Evolutionary conservation across 2,797 vertebrate genomes (phyloP), one percentile per base, ranked within the genome.

Genomic region (Naso thynnoides): DNA sequence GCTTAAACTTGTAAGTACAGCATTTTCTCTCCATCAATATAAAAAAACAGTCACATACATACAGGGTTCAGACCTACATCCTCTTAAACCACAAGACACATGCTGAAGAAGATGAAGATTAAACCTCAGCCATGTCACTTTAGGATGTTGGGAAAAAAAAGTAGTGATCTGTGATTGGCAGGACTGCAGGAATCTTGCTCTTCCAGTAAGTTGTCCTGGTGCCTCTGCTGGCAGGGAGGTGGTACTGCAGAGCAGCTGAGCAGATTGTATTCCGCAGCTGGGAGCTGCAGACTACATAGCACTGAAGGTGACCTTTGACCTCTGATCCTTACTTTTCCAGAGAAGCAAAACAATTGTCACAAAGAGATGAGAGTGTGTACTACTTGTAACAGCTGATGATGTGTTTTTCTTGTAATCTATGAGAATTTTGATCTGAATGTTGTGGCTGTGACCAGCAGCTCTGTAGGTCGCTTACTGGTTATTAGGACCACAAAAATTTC

Each of bases 171-270:
- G 31, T 63, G 76, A 78, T 64, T 67, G 56, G 52, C 45, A 33
- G 56, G 52, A 44, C 21, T 38, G 21, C 10, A 15, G 8, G 47
- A 15, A 23, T 59, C 15, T 21, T 39, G 7, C 5, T 19, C 16
- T 21, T 15, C 11, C 19, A 45, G 39, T 57, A 15, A 24, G 64
- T 56, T 2, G 6, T 49, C 50, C 2, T 58, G 54, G 23, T 68
- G 69, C 64, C 73, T 83, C 79, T 75, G 71, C 75, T 76, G 84
- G 78, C 65, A 61, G 77, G 75, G 75, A 85, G 84, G 71, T 59
- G 58, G 70, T 59, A 76, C 72, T 73, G 66, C 63, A 72, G 29
- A 19, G 26, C 38, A 29, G 14, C 18, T 4, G 3, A 21, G 8
- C 26, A 18, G 29, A 48, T 27, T 0, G 11, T 55, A n/a, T 21